A percentile compares a stretch with the other conserved stretches of the same genome.
Evolutionary conservation across 1,140 invertebrate species (phyloP).

Genomic region (Aphelenchoides fujianensis): DNA sequence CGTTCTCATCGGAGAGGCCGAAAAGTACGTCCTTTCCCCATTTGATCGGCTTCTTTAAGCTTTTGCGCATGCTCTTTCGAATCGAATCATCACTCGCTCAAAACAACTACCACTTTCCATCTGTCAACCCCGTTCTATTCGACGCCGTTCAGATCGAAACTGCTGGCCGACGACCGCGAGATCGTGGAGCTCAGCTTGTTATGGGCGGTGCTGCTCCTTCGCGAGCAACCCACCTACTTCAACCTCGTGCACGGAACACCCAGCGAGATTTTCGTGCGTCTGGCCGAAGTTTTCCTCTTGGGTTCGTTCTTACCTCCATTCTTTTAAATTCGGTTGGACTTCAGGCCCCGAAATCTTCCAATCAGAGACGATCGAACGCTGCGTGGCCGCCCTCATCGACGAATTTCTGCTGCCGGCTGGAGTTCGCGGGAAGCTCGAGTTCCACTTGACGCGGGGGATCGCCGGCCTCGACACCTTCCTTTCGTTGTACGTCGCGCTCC

Average conservation of each 20-base stretch:
- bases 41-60: not conserved
- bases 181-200: slow-evolving; percentile 17
- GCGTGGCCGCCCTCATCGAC: not conserved
- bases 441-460: slow-evolving; percentile 9
- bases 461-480: slow-evolving; percentile 17
- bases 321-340: too few species aligned
- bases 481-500: not conserved
- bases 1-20: not conserved
- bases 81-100: too few species aligned
- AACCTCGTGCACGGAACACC: slow-evolving; percentile 1
- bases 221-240: slow-evolving; percentile 12
- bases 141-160: not conserved
- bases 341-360: slow-evolving; percentile 16
- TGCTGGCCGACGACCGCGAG: not conserved
- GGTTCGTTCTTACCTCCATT: too few species aligned
- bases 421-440: not conserved
- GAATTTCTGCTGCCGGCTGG: slow-evolving; percentile 11
- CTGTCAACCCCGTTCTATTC: too few species aligned
- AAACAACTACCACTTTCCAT: too few species aligned
- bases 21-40: slow-evolving; percentile 13
- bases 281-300: slow-evolving; percentile 17
- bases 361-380: not conserved
- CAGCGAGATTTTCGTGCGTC: slow-evolving; percentile 1
- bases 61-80: too few species aligned
- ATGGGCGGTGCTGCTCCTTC: slow-evolving; percentile 5